Conservation (phyloP, 2,888 invertebrate genomes). For the Drosophila atroscutellata region DNA sequence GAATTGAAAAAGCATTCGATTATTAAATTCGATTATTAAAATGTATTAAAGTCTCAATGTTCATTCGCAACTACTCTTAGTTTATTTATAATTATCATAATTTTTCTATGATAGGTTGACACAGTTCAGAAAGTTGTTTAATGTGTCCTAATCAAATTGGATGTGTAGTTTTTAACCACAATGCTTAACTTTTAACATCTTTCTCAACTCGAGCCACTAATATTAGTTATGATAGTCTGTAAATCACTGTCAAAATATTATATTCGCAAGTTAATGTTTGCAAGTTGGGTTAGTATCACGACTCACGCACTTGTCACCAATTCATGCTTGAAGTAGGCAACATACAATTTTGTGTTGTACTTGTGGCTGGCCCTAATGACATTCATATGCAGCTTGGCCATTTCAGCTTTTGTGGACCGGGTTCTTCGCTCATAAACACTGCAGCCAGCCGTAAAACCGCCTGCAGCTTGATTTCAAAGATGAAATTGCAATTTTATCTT, state of each 20-base stretch:
- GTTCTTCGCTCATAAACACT: constrained; percentile 27
- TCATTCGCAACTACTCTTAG: not conserved
- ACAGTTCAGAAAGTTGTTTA: not conserved
- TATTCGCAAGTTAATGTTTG: too few relatives aligned
- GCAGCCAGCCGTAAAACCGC: constrained; percentile 20
- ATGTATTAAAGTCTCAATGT: not conserved
- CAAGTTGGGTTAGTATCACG: not conserved
- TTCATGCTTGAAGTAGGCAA: constrained; percentile 19
- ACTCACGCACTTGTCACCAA: constrained; percentile 36
- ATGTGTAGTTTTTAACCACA: not conserved
- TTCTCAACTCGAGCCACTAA: too few relatives aligned
- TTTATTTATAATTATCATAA: not conserved
- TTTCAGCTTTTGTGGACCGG: constrained; percentile 19
- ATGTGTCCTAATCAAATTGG: not conserved
- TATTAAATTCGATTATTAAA: not conserved
- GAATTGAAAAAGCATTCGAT: not conserved
- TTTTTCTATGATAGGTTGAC: not conserved
- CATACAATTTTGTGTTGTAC: constrained; percentile 35
- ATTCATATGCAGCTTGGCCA: constrained; percentile 57
- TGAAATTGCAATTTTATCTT: constrained; percentile 16
- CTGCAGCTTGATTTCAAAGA: constrained; percentile 40
- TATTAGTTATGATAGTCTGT: not conserved
- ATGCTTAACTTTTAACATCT: not conserved
- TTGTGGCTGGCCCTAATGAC: constrained; percentile 66
- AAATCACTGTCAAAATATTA: not conserved